These are phyloP conservation scores for Eospalax fontanierii DNA, from an alignment of 2,797 vertebrate genomes.

Conservation along the genomic window DNA sequence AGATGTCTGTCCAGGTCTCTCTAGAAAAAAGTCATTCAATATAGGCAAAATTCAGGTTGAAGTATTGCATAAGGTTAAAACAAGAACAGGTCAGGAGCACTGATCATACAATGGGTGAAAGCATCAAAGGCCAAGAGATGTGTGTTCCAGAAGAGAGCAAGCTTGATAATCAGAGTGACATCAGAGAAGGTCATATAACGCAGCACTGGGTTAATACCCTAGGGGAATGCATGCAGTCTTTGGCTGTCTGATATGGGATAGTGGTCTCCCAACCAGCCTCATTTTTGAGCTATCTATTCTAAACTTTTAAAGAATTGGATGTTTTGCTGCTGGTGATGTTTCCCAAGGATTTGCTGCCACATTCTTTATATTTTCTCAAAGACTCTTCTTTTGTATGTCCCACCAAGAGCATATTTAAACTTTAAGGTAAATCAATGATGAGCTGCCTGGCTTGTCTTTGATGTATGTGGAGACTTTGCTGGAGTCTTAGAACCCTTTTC, in stretches of 20 bases:
- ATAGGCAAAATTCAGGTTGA: not conserved
- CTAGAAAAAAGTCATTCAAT: not conserved
- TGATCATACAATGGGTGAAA: not conserved
- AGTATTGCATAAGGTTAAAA: not conserved
- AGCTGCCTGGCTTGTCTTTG: not conserved
- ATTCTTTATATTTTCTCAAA: not conserved
- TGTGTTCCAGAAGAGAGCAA: not conserved
- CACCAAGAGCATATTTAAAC: not conserved
- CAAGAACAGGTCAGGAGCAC: not conserved
- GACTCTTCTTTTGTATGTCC: slow-evolving; percentile 26
- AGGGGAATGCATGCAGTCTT: not conserved
- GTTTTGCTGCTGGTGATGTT: not conserved
- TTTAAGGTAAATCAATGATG: not conserved
- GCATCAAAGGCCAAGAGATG: not conserved
- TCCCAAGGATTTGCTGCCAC: not conserved
- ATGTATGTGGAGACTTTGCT: not conserved
- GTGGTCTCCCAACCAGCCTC: not conserved
- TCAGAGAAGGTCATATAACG: not conserved
- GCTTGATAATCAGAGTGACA: not conserved
- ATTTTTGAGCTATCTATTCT: not conserved
- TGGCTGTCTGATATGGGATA: not conserved
- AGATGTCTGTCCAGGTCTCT: not conserved
- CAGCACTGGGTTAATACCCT: not conserved
- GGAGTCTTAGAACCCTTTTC: not conserved
- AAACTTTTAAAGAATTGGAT: not conserved